These are phyloP conservation scores for Carposina sasakii DNA, from an alignment of 1,140 invertebrate species.

Conservation along the genomic window DNA sequence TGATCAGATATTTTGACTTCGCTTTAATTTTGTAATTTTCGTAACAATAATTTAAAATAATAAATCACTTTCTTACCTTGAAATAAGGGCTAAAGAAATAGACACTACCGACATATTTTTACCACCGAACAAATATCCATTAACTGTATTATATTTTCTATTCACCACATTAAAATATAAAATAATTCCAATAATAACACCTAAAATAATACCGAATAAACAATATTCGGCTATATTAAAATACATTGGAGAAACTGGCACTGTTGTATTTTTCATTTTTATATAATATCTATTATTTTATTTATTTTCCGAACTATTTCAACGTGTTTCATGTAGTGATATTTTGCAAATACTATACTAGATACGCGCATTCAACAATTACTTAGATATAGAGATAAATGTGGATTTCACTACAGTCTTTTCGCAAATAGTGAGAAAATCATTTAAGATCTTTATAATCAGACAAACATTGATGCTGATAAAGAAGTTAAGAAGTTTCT, in stretches of 20 bases:
- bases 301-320: constrained; percentile 6
- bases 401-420: constrained; percentile 52
- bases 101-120: constrained; percentile 66
- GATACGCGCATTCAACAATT: constrained; percentile 38
- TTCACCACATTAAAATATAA: constrained; percentile 59
- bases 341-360: constrained; percentile 28
- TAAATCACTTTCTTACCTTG: constrained; percentile 44
- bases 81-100: constrained; percentile 49
- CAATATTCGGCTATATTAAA: constrained; percentile 66
- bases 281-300: too few relatives aligned
- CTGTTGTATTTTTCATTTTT: constrained; percentile 40
- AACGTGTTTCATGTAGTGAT: constrained; percentile 16
- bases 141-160: constrained; percentile 54
- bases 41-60: constrained; percentile 5
- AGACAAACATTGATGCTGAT: too few relatives aligned
- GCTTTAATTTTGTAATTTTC: too few relatives aligned
- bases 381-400: constrained; percentile 52
- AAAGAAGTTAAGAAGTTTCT: too few relatives aligned
- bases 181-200: constrained; percentile 59
- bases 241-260: constrained; percentile 51
- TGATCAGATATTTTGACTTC: too few relatives aligned
- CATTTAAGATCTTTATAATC: too few relatives aligned
- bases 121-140: constrained; percentile 57
- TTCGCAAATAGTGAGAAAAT: constrained; percentile 48
- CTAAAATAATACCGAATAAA: constrained; percentile 59